Evolutionary conservation across 2,113 vertebrate species (phyloP), one percentile per base, ranked within the genome.

Genomic region (Excalfactoria chinensis): DNA sequence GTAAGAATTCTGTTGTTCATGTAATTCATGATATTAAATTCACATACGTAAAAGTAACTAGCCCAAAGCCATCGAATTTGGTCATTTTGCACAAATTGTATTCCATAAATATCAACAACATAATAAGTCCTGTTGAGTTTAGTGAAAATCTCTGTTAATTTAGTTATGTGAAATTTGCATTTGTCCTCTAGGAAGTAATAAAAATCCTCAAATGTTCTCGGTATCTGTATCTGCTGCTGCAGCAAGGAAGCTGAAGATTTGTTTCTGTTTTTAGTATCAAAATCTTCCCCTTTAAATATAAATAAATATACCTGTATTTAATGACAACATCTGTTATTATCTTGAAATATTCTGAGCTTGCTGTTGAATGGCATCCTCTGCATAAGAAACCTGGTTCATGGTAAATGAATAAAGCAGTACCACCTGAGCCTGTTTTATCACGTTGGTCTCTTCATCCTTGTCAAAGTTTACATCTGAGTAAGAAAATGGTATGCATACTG

Each of bases 261-360:
- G 1, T 40, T 89, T 78, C 22, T 53, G 3, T 41, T 80, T 68
- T 66, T 75, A 37, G 40, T 32, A n/a, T 23, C 23, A 37, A 25
- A 35, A 35, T 35, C 34, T 37, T 22, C 15, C 20, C 9, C 46
- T 3, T 53, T 63, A 76, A 81, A 80, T 84, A 44, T 23, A 89
- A 55, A 53, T n/a, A 62, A 4, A 2, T 6, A 21, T 40, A 63
- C 34, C 10, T 37, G 6, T 11, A 59, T 44, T 17, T 58, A 21
- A 3, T 37, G 25, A 4, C 23, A 67, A 13, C 9, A 44, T 2
- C 0, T 58, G 9, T 19, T 0, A 11, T 19, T 0, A 12, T 48
- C 88, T 35, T 35, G 7, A 84, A 71, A 2, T 28, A 7, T 49
- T 77, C 23, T 55, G 12, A 6, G 9, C 80, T 77, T 69, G 40